These are phyloP conservation scores for Drosophila mauritiana DNA, from an alignment of 1,140 invertebrate genomes.

Conservation along the genomic window DNA sequence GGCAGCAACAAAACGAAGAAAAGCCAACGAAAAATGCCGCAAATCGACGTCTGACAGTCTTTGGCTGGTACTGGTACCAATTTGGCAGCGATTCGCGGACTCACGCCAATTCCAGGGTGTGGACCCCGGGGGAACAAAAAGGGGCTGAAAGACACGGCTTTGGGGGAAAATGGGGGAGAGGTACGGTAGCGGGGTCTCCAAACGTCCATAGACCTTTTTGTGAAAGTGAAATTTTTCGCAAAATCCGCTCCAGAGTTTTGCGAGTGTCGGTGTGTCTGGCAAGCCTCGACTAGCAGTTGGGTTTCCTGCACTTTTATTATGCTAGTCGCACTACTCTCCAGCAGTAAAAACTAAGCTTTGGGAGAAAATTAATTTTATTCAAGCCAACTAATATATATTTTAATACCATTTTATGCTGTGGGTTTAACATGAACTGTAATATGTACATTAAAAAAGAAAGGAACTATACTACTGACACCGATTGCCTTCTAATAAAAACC, in stretches of 20 bases:
- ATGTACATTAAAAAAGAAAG: too few relatives aligned
- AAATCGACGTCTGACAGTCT: slow-evolving; percentile 76
- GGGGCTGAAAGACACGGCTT: neutral
- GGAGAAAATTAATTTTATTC: neutral
- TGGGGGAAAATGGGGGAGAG: neutral
- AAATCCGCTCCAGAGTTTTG: slow-evolving; percentile 26
- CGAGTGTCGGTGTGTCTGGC: slow-evolving; percentile 28
- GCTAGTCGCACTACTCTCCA: neutral
- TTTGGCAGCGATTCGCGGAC: slow-evolving; percentile 75
- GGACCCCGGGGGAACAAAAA: neutral
- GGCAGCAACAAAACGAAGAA: slow-evolving; percentile 32
- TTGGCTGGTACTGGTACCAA: slow-evolving; percentile 67
- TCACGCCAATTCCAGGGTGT: slow-evolving; percentile 54
- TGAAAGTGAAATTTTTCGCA: slow-evolving; percentile 75
- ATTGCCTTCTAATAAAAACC: too few relatives aligned
- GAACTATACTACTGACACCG: too few relatives aligned
- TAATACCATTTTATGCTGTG: neutral
- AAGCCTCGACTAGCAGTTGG: slow-evolving; percentile 53
- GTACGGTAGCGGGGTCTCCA: slow-evolving; percentile 8
- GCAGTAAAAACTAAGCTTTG: neutral
- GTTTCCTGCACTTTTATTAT: slow-evolving; percentile 43
- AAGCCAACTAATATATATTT: neutral
- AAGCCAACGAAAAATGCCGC: slow-evolving; percentile 72
- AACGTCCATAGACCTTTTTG: slow-evolving; percentile 75
- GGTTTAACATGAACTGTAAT: too few relatives aligned